Evolutionary conservation across 2,888 invertebrate species (phyloP).

Genomic region (Odontomyia ornata): DNA sequence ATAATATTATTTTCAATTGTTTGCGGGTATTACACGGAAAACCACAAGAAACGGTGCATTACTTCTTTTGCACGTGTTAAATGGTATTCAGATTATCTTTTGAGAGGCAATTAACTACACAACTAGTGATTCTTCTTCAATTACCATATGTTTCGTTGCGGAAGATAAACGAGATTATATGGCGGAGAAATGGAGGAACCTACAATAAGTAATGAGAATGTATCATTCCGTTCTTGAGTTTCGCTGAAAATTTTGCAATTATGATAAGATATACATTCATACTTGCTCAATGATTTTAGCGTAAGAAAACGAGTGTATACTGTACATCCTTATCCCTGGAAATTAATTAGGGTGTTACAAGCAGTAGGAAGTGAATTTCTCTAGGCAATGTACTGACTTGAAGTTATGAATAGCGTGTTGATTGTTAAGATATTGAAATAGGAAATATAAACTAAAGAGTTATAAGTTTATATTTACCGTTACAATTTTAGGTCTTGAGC

Average conservation of each 20-base stretch:
- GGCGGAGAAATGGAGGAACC: not conserved
- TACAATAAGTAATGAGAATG: not conserved
- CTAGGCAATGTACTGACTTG: not conserved
- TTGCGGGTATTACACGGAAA: not conserved
- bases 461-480: too few relatives aligned
- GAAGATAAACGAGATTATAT: not conserved
- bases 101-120: conserved; percentile 45
- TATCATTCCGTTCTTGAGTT: not conserved
- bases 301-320: not conserved
- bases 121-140: conserved; percentile 37
- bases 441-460: not conserved
- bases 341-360: conserved; percentile 25
- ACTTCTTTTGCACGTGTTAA: conserved; percentile 44
- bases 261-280: conserved; percentile 14
- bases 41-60: conserved; percentile 32
- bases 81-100: conserved; percentile 45
- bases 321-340: not conserved
- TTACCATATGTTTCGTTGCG: conserved; percentile 12
- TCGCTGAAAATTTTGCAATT: conserved; percentile 30
- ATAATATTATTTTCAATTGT: too few relatives aligned
- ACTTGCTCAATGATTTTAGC: not conserved
- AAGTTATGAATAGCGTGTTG: conserved; percentile 32
- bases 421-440: not conserved
- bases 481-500: too few relatives aligned
- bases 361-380: conserved; percentile 17